A percentile compares a stretch with the other conserved stretches of the same genome.
phyloP scores from a whole-genome alignment of 1,140 invertebrate genomes.

The Gryllus bimaculatus region DNA sequence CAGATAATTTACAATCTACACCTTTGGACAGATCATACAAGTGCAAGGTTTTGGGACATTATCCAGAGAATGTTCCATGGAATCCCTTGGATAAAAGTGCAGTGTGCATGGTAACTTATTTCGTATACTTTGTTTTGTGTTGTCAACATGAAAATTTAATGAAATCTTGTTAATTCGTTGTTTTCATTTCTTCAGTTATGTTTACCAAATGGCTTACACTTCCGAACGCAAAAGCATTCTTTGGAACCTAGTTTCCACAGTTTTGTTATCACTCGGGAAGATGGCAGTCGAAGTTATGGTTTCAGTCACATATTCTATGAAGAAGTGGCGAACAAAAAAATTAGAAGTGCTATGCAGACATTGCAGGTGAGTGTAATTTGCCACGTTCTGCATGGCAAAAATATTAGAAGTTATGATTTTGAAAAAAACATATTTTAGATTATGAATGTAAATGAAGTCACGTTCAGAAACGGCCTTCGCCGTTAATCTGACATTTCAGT shows the following conservation, averaged over 20 bases:
- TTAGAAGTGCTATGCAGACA: constrained; percentile 89
- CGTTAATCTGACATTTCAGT: no score
- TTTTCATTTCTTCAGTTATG: constrained; percentile 61
- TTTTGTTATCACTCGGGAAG: constrained; percentile 93
- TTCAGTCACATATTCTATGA: constrained; percentile 93
- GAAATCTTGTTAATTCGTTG: constrained; percentile 21
- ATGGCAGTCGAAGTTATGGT: constrained; percentile 88
- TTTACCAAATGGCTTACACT: constrained; percentile 83
- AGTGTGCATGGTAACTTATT: constrained; percentile 84
- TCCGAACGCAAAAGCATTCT: constrained; percentile 87
- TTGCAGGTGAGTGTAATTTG: constrained; percentile 54
- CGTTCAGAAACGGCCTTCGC: no score
- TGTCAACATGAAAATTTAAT: constrained; percentile 1
- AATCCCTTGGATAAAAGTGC: constrained; percentile 92
- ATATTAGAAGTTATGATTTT: background rate
- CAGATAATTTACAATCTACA: constrained; percentile 74
- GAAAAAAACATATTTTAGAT: background rate
- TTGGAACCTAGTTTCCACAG: constrained; percentile 88
- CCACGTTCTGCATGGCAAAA: background rate
- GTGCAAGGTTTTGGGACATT: constrained; percentile 86
- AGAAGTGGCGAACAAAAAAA: constrained; percentile 82
- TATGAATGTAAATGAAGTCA: no score
- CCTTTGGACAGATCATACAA: constrained; percentile 91
- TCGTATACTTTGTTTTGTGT: background rate
- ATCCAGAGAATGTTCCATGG: constrained; percentile 82